phyloP scores from a whole-genome alignment of 1,140 invertebrate genomes.

The Leptoteleia sp. region DNA sequence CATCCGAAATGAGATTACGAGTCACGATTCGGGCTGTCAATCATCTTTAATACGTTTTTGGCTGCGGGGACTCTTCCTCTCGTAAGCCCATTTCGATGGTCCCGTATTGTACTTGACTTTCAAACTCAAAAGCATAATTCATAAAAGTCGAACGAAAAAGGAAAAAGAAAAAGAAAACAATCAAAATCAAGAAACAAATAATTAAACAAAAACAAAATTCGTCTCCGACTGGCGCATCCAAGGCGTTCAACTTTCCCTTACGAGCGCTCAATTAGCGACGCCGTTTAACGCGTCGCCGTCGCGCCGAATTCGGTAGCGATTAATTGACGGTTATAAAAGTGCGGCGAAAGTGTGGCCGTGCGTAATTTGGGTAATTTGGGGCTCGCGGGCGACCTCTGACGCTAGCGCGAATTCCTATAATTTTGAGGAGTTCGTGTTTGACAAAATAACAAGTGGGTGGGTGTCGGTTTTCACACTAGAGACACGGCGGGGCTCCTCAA shows the following conservation, averaged over 20 bases:
- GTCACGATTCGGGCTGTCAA: constrained; percentile 43
- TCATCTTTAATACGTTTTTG: constrained; percentile 53
- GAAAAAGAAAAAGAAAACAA: no score
- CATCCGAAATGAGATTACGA: constrained; percentile 40
- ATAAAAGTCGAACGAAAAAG: no score
- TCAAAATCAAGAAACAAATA: no score
- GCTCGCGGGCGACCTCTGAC: constrained; percentile 42
- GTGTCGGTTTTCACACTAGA: constrained; percentile 81
- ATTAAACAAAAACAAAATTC: no score
- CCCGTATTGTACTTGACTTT: neutral
- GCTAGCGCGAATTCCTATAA: constrained; percentile 76
- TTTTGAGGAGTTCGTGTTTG: constrained; percentile 77
- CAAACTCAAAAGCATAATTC: no score
- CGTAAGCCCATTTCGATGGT: constrained; percentile 18
- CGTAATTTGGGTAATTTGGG: constrained; percentile 69
- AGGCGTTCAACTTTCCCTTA: constrained; percentile 31
- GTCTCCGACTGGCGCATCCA: neutral
- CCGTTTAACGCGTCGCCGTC: constrained; percentile 8
- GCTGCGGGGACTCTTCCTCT: constrained; percentile 14
- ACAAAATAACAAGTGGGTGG: constrained; percentile 81
- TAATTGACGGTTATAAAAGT: constrained; percentile 73
- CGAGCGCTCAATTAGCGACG: constrained; percentile 26
- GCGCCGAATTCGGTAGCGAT: constrained; percentile 62
- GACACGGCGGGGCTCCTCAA: constrained; percentile 73
- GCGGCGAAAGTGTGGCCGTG: constrained; percentile 64